Conservation (phyloP, 1,140 invertebrate genomes). For the Teleopsis dalmanni region DNA sequence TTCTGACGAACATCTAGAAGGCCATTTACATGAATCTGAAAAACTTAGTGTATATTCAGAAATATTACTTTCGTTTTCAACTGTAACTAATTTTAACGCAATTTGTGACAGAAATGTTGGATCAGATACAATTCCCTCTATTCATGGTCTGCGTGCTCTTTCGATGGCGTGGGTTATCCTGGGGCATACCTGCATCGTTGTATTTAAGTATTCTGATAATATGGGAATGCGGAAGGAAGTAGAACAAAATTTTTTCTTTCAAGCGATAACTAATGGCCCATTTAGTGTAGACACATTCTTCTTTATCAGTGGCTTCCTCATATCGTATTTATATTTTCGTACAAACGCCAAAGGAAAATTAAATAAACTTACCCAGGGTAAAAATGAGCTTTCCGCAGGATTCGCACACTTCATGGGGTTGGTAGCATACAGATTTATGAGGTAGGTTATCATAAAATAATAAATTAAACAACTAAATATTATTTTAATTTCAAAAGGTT, state of each 20-base stretch:
- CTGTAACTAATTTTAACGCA: slow-evolving; percentile 63
- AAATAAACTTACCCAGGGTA: slow-evolving; percentile 63
- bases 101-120: slow-evolving; percentile 73
- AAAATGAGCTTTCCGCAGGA: slow-evolving; percentile 60
- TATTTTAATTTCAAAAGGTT: slow-evolving; percentile 46
- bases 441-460: slow-evolving; percentile 41
- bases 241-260: slow-evolving; percentile 72
- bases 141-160: slow-evolving; percentile 74
- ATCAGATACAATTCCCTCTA: slow-evolving; percentile 69
- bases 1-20: slow-evolving; percentile 53
- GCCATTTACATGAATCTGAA: slow-evolving; percentile 44
- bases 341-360: slow-evolving; percentile 72
- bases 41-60: slow-evolving; percentile 56
- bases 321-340: slow-evolving; percentile 76
- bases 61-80: slow-evolving; percentile 69
- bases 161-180: slow-evolving; percentile 91
- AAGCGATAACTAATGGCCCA: slow-evolving; percentile 76
- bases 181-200: slow-evolving; percentile 78
- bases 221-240: slow-evolving; percentile 69
- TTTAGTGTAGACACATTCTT: slow-evolving; percentile 92
- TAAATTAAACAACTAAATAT: not conserved
- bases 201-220: slow-evolving; percentile 80
- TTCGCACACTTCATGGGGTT: slow-evolving; percentile 70
- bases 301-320: slow-evolving; percentile 69
- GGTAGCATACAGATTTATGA: slow-evolving; percentile 67